These are phyloP conservation scores for Plestiodon gilberti DNA, from an alignment of 2,113 vertebrate species.

Conservation along the genomic window DNA sequence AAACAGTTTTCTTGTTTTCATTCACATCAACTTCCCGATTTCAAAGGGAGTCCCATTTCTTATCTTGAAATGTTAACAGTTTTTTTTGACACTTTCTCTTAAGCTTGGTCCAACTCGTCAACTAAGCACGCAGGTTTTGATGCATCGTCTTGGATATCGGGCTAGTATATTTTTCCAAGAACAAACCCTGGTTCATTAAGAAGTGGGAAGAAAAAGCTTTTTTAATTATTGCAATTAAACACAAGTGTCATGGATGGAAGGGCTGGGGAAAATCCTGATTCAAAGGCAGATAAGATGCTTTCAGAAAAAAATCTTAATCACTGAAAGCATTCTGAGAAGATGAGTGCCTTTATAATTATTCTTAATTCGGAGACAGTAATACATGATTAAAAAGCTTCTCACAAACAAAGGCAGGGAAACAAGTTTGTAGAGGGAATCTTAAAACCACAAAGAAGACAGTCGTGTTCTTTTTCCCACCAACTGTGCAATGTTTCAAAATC, in stretches of 20 bases:
- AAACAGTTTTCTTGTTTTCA: neutral
- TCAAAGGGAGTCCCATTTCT: neutral
- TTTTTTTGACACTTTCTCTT: neutral
- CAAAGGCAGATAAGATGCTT: conserved; percentile 8
- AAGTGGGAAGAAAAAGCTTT: neutral
- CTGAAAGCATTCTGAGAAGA: neutral
- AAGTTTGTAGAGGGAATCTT: neutral
- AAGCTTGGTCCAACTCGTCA: neutral
- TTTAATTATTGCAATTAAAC: conserved; percentile 13
- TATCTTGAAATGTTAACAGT: neutral
- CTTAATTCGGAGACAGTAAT: conserved; percentile 3
- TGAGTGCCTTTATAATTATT: conserved; percentile 1
- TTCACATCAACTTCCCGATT: neutral
- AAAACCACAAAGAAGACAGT: neutral
- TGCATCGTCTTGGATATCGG: neutral
- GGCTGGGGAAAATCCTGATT: neutral
- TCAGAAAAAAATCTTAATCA: neutral
- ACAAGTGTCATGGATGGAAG: neutral
- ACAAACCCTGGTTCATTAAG: neutral
- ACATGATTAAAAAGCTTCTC: neutral
- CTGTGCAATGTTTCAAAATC: neutral
- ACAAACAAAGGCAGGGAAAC: neutral
- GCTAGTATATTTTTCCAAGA: neutral
- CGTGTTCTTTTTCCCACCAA: neutral
- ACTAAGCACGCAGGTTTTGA: too few relatives aligned